Evolutionary conservation across 2,888 invertebrate species (phyloP), one percentile per base, ranked within the genome.

Genomic region (Patella depressa): DNA sequence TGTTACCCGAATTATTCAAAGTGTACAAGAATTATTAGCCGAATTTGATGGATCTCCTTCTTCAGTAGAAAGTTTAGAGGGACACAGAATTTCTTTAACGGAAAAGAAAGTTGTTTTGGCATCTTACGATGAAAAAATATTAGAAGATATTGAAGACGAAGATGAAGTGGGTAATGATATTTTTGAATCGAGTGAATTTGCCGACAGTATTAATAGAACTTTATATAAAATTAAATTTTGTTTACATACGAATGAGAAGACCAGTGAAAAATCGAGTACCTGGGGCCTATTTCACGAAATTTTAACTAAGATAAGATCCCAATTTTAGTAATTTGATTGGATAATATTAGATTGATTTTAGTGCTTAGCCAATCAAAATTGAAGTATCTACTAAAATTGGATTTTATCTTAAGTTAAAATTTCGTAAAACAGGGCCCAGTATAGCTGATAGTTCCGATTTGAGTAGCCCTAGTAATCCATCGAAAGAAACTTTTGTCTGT

Each of bases 91-190:
- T n/a, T n/a, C n/a, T 12, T 65, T 65, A 65, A 19, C 19, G n/a
- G 59, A 59, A 59, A 59, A 59, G 59, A 59, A 59, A 19, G 7
- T n/a, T 7, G 11, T 17, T 7, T n/a, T 59, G 11, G 65, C n/a
- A 11, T 65, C 65, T 14, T 65, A 65, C 12, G 24, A 19, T 14
- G 65, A 65, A 65, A 65, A 65, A 24, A 12, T 65, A 24, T 65
- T 65, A 65, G 65, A 65, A 65, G n/a, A 19, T n/a, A 65, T 65
- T n/a, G 59, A 65, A 9, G 59, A 65, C 19, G 59, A 65, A n/a
- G 59, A 65, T 19, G 65, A 65, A 12, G 24, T 65, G 11, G 24
- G n/a, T 9, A 3, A 17, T 59, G 59, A 59, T 17, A 59, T 15
- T 1, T n/a, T 65, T 9, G 65, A 65, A 65, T 65, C 65, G 1